Evolutionary conservation across 2,888 invertebrate species (phyloP).

Genomic region (Limnephilus lunatus): DNA sequence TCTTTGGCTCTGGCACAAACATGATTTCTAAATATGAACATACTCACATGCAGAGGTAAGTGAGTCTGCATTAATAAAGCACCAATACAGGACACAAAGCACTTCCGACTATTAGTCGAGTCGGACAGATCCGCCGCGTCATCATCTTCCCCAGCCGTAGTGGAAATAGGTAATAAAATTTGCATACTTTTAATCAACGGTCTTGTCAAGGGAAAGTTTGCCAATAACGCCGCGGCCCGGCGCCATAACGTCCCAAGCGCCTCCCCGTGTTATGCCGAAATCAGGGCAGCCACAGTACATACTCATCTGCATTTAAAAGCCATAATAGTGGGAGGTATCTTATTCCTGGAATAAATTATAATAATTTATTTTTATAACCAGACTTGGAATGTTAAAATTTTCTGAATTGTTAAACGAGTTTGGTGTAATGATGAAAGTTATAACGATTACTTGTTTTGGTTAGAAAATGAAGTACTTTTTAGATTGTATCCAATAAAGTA

Average conservation of each 20-base stretch:
- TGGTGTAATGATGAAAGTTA: background rate
- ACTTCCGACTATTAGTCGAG: slow-evolving; percentile 47
- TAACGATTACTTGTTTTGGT: background rate
- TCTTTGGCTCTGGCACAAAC: background rate
- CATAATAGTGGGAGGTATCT: slow-evolving; percentile 5
- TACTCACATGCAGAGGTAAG: background rate
- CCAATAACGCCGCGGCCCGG: slow-evolving; percentile 74
- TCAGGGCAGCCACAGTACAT: slow-evolving; percentile 51
- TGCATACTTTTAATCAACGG: slow-evolving; percentile 80
- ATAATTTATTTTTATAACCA: slow-evolving; percentile 20
- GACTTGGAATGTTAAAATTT: background rate
- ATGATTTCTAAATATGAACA: background rate
- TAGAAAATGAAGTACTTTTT: background rate
- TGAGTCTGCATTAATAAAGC: background rate
- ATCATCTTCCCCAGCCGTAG: slow-evolving; percentile 66
- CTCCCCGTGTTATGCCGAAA: slow-evolving; percentile 63
- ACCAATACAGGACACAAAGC: slow-evolving; percentile 42
- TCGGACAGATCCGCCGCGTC: slow-evolving; percentile 62
- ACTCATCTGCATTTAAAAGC: slow-evolving; percentile 39
- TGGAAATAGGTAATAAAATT: slow-evolving; percentile 76
- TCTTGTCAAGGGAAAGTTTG: slow-evolving; percentile 79
- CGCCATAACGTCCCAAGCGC: slow-evolving; percentile 69
- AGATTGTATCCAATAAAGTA: no score
- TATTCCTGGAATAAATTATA: slow-evolving; percentile 37
- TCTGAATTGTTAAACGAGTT: background rate